phyloP scores from a whole-genome alignment of 2,113 vertebrate species.

The Eidolon helvum region DNA sequence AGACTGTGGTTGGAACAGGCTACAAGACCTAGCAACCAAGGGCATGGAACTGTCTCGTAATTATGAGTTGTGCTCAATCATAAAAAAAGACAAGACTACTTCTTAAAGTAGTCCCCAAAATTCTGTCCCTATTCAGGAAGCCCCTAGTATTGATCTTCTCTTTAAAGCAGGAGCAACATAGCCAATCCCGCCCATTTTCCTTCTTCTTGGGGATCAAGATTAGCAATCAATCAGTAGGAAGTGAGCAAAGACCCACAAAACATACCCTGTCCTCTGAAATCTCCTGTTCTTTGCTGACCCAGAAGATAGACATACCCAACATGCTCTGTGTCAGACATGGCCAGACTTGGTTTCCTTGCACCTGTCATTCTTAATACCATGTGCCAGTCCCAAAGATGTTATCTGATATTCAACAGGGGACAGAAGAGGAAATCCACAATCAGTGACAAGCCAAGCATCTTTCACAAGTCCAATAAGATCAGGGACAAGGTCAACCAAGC shows the following conservation, averaged over 20 bases:
- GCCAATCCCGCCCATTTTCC: neutral
- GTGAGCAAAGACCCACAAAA: constrained; percentile 18
- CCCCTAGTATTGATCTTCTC: neutral
- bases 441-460: constrained; percentile 68
- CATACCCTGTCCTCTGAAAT: constrained; percentile 15
- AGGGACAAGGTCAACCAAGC: constrained; percentile 72
- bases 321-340: constrained; percentile 19
- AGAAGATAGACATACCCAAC: neutral
- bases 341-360: constrained; percentile 63
- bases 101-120: constrained; percentile 27
- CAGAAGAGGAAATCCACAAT: constrained; percentile 77
- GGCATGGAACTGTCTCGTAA: neutral
- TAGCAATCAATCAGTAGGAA: neutral
- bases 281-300: constrained; percentile 7
- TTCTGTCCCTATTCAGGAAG: neutral
- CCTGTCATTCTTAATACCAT: constrained; percentile 69
- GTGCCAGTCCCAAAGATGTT: constrained; percentile 68
- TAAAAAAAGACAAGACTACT: neutral
- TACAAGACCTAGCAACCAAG: neutral
- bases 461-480: constrained; percentile 32
- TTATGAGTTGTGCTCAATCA: neutral
- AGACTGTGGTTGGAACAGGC: neutral
- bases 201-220: neutral
- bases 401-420: constrained; percentile 64
- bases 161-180: neutral